Percentiles rank a stretch among this genome's conserved stretches.
phyloP scores from a whole-genome alignment of 2,888 invertebrate species.

The Unio delphinus region DNA sequence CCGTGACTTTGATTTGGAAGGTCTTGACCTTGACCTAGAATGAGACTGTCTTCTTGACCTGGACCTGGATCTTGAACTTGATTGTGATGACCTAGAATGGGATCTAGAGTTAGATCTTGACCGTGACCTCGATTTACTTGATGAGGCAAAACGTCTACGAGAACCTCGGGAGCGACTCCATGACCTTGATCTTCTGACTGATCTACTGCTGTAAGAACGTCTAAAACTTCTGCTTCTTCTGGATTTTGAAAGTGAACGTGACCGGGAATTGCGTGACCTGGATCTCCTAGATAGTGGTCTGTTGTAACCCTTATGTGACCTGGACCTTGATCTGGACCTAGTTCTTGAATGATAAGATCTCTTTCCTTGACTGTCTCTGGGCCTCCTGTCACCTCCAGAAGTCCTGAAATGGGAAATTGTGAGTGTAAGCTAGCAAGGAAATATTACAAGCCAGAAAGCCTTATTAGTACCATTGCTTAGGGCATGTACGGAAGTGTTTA shows the following conservation, averaged over 20 bases:
- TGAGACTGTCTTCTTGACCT: slow-evolving; percentile 27
- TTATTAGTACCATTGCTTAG: too few species aligned
- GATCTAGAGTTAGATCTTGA: slow-evolving; percentile 42
- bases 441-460: too few species aligned
- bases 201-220: slow-evolving; percentile 9
- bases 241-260: slow-evolving; percentile 12
- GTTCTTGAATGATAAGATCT: slow-evolving; percentile 20
- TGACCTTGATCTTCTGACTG: slow-evolving; percentile 37
- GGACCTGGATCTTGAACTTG: slow-evolving; percentile 58
- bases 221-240: slow-evolving; percentile 6
- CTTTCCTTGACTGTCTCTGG: slow-evolving; percentile 13
- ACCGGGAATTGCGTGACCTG: slow-evolving; percentile 5
- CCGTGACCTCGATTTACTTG: slow-evolving; percentile 23
- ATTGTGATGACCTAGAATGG: slow-evolving; percentile 50
- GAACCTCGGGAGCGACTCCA: slow-evolving; percentile 15
- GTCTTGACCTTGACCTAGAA: slow-evolving; percentile 27
- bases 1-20: slow-evolving; percentile 23
- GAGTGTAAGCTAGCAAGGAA: too few species aligned
- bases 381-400: slow-evolving; percentile 14
- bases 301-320: slow-evolving; percentile 11
- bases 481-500: too few species aligned
- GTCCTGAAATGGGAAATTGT: too few species aligned
- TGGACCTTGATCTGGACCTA: slow-evolving; percentile 32
- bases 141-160: slow-evolving; percentile 4
- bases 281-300: slow-evolving; percentile 3